Percentiles rank a stretch among this genome's conserved stretches.
These are phyloP conservation scores for Rhagologus leucostigma DNA, from an alignment of 2,113 vertebrate species.

Conservation along the genomic window DNA sequence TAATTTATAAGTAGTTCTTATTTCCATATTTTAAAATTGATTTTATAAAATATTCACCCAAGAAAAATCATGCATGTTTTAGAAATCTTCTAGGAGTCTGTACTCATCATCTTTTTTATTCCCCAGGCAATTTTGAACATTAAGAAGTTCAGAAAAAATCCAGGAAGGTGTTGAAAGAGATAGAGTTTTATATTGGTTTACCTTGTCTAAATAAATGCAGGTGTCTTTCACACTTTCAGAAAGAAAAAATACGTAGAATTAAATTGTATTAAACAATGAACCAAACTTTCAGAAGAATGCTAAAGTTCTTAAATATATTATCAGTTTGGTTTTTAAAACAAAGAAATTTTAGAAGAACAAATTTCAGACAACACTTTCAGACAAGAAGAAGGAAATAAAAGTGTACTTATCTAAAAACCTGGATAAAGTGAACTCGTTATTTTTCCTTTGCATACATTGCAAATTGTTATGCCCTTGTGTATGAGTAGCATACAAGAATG, in stretches of 20 bases:
- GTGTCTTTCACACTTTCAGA: neutral
- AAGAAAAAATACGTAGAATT: neutral
- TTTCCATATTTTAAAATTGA: neutral
- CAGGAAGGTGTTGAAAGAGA: neutral
- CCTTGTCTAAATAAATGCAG: neutral
- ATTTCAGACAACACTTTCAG: neutral
- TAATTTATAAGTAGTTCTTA: neutral
- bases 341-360: neutral
- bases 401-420: neutral
- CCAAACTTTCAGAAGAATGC: neutral
- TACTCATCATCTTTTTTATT: neutral
- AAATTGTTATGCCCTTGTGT: neutral
- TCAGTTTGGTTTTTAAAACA: neutral
- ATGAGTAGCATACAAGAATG: neutral
- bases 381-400: neutral
- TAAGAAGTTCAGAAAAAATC: neutral
- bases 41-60: neutral
- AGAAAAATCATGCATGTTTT: neutral
- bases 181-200: neutral
- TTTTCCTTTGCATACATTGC: neutral
- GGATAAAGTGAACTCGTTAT: neutral
- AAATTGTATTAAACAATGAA: neutral
- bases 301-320: neutral
- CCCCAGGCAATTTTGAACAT: neutral
- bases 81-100: neutral